Percentiles rank a stretch among this genome's conserved stretches.
phyloP scores from a whole-genome alignment of 2,888 invertebrate genomes.

The Synanthedon andrenaeformis region DNA sequence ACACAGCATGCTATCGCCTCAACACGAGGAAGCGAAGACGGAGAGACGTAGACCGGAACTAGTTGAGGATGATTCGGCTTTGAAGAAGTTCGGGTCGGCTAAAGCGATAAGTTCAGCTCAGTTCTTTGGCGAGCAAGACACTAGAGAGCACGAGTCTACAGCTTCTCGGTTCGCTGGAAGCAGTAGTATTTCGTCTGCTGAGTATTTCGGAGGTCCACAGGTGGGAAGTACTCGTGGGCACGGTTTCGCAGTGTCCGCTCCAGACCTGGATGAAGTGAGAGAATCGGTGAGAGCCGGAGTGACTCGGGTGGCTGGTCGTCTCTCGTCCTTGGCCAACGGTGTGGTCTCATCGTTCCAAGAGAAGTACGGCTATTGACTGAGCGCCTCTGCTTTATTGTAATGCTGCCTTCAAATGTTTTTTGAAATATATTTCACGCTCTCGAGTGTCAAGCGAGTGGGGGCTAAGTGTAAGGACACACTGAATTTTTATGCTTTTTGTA shows the following conservation, averaged over 20 bases:
- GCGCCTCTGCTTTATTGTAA: not conserved
- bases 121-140: slow-evolving; percentile 84
- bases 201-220: slow-evolving; percentile 83
- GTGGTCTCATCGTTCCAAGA: slow-evolving; percentile 94
- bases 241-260: slow-evolving; percentile 63
- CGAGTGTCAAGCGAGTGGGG: no score
- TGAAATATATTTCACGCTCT: no score
- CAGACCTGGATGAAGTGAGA: slow-evolving; percentile 95
- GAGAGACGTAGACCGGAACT: slow-evolving; percentile 14
- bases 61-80: slow-evolving; percentile 78
- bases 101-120: slow-evolving; percentile 99
- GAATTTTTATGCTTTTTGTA: not conserved
- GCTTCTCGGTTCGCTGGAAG: slow-evolving; percentile 91
- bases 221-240: slow-evolving; percentile 24
- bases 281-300: slow-evolving; percentile 98
- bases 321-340: slow-evolving; percentile 94
- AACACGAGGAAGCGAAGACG: not conserved
- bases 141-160: slow-evolving; percentile 67
- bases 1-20: slow-evolving; percentile 40
- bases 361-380: slow-evolving; percentile 73
- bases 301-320: slow-evolving; percentile 91
- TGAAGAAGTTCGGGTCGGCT: slow-evolving; percentile 96
- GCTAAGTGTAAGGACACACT: no score
- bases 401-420: not conserved
- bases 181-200: slow-evolving; percentile 94